Conservation (phyloP, 2,888 invertebrate genomes). For the Cataglyphis cursor region DNA sequence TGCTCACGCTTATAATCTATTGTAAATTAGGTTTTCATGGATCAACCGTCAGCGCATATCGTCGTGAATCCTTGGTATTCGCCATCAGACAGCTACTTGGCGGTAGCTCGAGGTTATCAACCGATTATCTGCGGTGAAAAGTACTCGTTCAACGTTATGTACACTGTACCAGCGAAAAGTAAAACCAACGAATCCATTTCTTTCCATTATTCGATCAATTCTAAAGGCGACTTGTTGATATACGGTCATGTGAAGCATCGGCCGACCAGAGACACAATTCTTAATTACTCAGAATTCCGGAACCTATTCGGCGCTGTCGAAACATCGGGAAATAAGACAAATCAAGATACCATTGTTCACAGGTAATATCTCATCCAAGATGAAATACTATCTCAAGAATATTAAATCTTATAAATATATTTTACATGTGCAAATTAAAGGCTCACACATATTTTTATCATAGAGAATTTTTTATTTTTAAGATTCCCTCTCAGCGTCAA, state of each 20-base stretch:
- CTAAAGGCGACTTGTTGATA: slow-evolving; percentile 83
- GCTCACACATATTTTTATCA: background rate
- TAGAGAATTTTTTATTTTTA: background rate
- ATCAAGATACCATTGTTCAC: slow-evolving; percentile 79
- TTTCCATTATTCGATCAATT: slow-evolving; percentile 84
- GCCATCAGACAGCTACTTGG: slow-evolving; percentile 83
- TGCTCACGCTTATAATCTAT: background rate
- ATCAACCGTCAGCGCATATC: slow-evolving; percentile 84
- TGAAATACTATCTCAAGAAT: background rate
- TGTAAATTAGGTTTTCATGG: slow-evolving; percentile 82
- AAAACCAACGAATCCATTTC: slow-evolving; percentile 78
- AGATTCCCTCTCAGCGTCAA: slow-evolving; percentile 87
- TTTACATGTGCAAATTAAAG: background rate
- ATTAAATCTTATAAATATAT: background rate
- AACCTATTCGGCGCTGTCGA: slow-evolving; percentile 81
- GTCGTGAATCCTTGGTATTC: slow-evolving; percentile 85
- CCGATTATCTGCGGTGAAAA: slow-evolving; percentile 84
- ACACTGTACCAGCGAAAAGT: slow-evolving; percentile 78
- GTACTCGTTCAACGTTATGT: slow-evolving; percentile 85
- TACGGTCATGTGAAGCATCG: slow-evolving; percentile 84
- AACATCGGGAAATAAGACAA: slow-evolving; percentile 78
- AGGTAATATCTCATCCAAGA: slow-evolving; percentile 66
- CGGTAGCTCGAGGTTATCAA: slow-evolving; percentile 82
- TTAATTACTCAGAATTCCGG: slow-evolving; percentile 84
- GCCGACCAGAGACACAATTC: slow-evolving; percentile 82